Percentiles rank a stretch among this genome's conserved stretches.
phyloP scores from a whole-genome alignment of 2,797 vertebrate species.

The Danio choprae region DNA sequence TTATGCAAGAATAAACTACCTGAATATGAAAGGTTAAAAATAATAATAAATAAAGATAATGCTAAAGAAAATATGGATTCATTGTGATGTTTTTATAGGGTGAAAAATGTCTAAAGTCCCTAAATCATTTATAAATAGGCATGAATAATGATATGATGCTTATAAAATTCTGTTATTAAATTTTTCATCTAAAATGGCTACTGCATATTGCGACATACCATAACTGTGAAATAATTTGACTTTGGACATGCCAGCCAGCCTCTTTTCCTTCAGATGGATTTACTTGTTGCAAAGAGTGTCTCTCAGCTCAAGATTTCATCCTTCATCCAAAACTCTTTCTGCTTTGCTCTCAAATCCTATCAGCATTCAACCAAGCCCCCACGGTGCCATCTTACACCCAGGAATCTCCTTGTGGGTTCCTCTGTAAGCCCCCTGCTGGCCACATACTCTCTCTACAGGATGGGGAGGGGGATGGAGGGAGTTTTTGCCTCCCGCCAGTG shows the following conservation, averaged over 20 bases:
- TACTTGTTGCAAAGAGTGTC: conserved; percentile 21
- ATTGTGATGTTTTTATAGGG: too few relatives aligned
- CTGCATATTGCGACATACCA: background rate
- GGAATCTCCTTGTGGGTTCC: background rate
- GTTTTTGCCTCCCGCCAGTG: conserved; percentile 65
- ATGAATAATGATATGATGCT: background rate
- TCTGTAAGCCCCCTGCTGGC: conserved; percentile 53
- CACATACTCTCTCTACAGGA: conserved; percentile 28
- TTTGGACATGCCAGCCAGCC: background rate
- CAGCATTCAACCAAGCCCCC: conserved; percentile 34
- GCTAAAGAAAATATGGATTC: too few relatives aligned
- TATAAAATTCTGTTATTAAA: background rate
- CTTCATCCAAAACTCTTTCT: conserved; percentile 4
- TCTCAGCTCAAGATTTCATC: conserved; percentile 23
- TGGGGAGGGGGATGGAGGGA: conserved; percentile 35
- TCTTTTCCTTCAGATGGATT: background rate
- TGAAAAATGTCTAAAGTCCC: background rate
- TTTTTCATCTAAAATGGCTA: background rate
- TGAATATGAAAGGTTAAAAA: too few relatives aligned
- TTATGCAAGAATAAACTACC: too few relatives aligned
- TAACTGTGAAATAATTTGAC: background rate
- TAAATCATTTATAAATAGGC: background rate
- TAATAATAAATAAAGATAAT: too few relatives aligned
- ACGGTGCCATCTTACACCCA: conserved; percentile 29
- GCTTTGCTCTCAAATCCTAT: conserved; percentile 31